A percentile compares a stretch with the other conserved stretches of the same genome.
Evolutionary conservation across 2,113 vertebrate genomes (phyloP).

Genomic region (Pagrus major): DNA sequence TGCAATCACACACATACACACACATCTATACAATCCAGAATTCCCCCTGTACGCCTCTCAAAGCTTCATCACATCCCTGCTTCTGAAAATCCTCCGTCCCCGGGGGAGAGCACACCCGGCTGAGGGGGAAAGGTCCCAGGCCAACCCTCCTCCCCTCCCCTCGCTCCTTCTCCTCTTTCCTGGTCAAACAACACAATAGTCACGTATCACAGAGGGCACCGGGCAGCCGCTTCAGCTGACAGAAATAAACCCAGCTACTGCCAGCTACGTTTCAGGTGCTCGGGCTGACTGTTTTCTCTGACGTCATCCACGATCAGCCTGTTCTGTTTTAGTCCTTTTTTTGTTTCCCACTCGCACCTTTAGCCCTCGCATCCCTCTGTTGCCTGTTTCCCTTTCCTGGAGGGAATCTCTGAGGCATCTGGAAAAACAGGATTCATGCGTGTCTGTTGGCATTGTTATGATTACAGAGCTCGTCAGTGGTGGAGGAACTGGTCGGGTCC

Average conservation of each 20-base stretch:
- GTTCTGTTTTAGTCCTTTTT: slow-evolving; percentile 46
- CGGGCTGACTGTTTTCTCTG: slow-evolving; percentile 35
- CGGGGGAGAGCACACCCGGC: slow-evolving; percentile 70
- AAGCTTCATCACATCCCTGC: slow-evolving; percentile 62
- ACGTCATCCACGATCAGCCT: slow-evolving; percentile 48
- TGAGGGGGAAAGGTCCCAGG: slow-evolving; percentile 60
- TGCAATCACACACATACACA: not conserved
- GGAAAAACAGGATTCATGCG: slow-evolving; percentile 75
- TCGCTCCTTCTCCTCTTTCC: slow-evolving; percentile 69
- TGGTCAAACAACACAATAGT: slow-evolving; percentile 77
- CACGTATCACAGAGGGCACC: slow-evolving; percentile 70
- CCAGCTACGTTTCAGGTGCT: slow-evolving; percentile 67
- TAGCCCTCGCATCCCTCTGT: slow-evolving; percentile 62
- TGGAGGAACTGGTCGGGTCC: not conserved
- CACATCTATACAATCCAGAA: slow-evolving; percentile 16
- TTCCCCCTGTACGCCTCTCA: slow-evolving; percentile 24
- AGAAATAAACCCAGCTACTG: slow-evolving; percentile 61
- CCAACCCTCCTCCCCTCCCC: not conserved
- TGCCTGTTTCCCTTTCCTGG: slow-evolving; percentile 83
- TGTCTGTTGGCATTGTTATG: slow-evolving; percentile 59
- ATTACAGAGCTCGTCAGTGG: slow-evolving; percentile 24
- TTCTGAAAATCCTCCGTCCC: slow-evolving; percentile 73
- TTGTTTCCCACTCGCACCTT: slow-evolving; percentile 30
- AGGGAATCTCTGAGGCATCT: slow-evolving; percentile 70
- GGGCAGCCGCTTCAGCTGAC: slow-evolving; percentile 52